These are phyloP conservation scores for Cephalopterus ornatus DNA, from an alignment of 2,113 vertebrate species.

Conservation along the genomic window DNA sequence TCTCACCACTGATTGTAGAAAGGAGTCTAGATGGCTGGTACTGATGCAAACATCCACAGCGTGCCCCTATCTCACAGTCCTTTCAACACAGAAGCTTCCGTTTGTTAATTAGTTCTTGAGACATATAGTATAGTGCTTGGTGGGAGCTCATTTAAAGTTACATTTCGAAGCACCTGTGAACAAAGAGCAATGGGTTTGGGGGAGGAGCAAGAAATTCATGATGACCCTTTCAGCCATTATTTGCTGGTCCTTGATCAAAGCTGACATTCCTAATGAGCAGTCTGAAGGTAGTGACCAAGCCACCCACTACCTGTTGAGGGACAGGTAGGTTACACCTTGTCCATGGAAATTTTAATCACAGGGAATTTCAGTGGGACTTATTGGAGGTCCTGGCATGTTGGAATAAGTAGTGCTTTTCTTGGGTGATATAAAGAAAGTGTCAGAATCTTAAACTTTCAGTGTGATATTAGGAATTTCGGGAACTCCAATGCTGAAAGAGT, in stretches of 20 bases:
- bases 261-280: neutral
- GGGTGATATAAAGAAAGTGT: neutral
- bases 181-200: neutral
- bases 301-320: neutral
- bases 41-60: neutral
- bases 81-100: neutral
- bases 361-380: neutral
- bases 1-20: neutral
- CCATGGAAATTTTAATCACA: neutral
- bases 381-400: too few relatives aligned
- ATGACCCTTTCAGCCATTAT: neutral
- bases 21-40: neutral
- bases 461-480: rapidly evolving
- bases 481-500: neutral
- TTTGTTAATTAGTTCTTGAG: neutral
- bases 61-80: neutral
- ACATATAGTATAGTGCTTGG: neutral
- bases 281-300: neutral
- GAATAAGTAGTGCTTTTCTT: neutral
- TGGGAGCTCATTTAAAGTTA: neutral
- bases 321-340: neutral
- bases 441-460: neutral
- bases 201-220: neutral
- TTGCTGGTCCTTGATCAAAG: neutral
- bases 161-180: neutral